phyloP scores from a whole-genome alignment of 2,113 vertebrate genomes.

The Otolemur garnettii region DNA sequence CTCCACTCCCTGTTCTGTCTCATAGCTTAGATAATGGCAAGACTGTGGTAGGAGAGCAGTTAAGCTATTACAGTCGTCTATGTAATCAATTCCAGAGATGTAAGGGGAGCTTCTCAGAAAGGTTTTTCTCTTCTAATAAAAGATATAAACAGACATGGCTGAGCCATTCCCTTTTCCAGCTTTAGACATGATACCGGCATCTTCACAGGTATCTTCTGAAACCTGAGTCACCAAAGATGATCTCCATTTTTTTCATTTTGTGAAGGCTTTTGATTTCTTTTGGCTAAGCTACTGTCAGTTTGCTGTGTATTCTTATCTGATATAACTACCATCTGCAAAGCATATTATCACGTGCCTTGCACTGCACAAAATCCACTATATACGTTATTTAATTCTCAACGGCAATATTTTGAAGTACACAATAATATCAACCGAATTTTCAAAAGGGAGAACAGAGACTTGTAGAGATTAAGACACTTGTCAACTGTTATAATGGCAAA shows the following conservation, averaged over 20 bases:
- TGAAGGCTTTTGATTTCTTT: not conserved
- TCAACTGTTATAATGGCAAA: not conserved
- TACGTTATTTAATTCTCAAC: slow-evolving; percentile 19
- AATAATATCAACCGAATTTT: slow-evolving; percentile 7
- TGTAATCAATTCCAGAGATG: not conserved
- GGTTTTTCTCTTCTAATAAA: not conserved
- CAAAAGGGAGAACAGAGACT: not conserved
- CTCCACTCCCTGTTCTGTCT: not conserved
- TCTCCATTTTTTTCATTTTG: not conserved
- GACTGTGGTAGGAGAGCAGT: not conserved
- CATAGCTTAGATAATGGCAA: not conserved
- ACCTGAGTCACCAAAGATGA: not conserved
- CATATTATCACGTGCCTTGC: not conserved
- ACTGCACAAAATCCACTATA: not conserved
- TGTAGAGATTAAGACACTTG: slow-evolving; percentile 13
- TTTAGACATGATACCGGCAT: not conserved
- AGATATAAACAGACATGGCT: not conserved
- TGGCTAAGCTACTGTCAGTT: not conserved
- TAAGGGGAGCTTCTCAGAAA: not conserved
- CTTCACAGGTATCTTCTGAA: not conserved
- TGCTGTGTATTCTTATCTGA: not conserved
- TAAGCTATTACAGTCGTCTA: not conserved
- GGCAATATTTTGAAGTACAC: not conserved
- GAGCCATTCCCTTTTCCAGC: not conserved
- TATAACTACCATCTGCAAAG: not conserved